Evolutionary conservation across 1,140 invertebrate species (phyloP).

Genomic region (Hylaeus volcanicus): DNA sequence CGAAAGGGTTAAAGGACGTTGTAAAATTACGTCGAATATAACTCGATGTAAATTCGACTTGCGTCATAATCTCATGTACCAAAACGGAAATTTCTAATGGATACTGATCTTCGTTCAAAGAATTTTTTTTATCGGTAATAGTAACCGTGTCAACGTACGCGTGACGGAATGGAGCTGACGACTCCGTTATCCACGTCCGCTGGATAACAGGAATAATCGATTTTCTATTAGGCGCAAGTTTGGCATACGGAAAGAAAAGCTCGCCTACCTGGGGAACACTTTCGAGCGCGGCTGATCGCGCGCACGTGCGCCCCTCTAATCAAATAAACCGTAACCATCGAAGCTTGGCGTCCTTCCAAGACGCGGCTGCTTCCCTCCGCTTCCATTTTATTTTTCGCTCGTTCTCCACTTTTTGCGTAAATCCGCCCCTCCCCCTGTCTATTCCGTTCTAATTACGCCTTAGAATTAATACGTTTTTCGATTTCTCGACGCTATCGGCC

Average conservation of each 20-base stretch:
- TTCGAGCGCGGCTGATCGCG: neutral
- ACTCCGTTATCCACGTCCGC: neutral
- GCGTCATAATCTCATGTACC: too few relatives aligned
- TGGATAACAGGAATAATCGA: neutral
- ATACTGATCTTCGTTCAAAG: too few relatives aligned
- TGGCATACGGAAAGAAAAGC: neutral
- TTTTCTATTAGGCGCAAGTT: neutral
- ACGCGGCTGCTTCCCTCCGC: conserved; percentile 1
- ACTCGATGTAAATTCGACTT: too few relatives aligned
- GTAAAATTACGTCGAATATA: too few relatives aligned
- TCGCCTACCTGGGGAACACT: conserved; percentile 29
- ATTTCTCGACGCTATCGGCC: too few relatives aligned
- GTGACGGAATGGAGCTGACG: neutral
- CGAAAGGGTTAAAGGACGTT: too few relatives aligned
- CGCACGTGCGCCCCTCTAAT: conserved; percentile 38
- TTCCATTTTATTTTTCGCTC: conserved; percentile 3
- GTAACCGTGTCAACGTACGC: neutral
- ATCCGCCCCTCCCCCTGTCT: conserved; percentile 28
- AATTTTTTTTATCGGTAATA: too few relatives aligned
- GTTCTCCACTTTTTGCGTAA: conserved; percentile 21
- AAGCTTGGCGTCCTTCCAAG: conserved; percentile 49
- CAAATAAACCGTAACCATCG: conserved; percentile 41
- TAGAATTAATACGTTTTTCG: conserved; percentile 52
- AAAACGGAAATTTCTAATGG: too few relatives aligned
- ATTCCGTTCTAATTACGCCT: conserved; percentile 55